Percentiles rank a stretch among this genome's conserved stretches.
phyloP scores from a whole-genome alignment of 2,888 invertebrate genomes.

The Drosophila kuntzei region DNA sequence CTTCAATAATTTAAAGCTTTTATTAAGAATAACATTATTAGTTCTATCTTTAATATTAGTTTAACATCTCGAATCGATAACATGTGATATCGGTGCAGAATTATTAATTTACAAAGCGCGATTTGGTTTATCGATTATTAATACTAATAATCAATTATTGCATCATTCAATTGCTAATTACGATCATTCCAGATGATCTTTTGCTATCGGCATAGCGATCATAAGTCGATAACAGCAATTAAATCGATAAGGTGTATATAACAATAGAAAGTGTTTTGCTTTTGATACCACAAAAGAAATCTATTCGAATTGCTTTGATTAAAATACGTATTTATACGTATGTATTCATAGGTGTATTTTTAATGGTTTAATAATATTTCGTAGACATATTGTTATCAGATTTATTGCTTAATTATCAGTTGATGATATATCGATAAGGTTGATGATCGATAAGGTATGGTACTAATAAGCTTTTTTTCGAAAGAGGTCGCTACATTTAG shows the following conservation, averaged over 20 bases:
- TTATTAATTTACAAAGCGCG: not conserved
- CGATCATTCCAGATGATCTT: constrained; percentile 2
- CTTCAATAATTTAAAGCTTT: not conserved
- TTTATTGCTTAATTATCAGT: constrained; percentile 9
- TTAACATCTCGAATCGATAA: no score
- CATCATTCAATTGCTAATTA: not conserved
- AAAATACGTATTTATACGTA: not conserved
- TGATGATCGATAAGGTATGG: not conserved
- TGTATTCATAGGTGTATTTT: not conserved
- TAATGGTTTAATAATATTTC: constrained; percentile 1
- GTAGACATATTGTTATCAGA: not conserved
- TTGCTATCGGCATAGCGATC: not conserved
- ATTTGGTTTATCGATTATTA: not conserved
- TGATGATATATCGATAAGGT: constrained; percentile 3
- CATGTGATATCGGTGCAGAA: no score
- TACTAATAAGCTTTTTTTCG: not conserved
- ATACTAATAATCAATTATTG: not conserved
- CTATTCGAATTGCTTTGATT: not conserved
- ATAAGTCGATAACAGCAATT: not conserved
- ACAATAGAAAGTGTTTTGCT: constrained; percentile 8
- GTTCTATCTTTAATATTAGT: no score
- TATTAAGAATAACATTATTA: not conserved
- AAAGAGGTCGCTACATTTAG: not conserved
- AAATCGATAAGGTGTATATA: not conserved
- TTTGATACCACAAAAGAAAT: constrained; percentile 2